Base-by-base conservation (phyloP, 2,888 invertebrate species). In the Drepanosiphum platanoidis region DNA sequence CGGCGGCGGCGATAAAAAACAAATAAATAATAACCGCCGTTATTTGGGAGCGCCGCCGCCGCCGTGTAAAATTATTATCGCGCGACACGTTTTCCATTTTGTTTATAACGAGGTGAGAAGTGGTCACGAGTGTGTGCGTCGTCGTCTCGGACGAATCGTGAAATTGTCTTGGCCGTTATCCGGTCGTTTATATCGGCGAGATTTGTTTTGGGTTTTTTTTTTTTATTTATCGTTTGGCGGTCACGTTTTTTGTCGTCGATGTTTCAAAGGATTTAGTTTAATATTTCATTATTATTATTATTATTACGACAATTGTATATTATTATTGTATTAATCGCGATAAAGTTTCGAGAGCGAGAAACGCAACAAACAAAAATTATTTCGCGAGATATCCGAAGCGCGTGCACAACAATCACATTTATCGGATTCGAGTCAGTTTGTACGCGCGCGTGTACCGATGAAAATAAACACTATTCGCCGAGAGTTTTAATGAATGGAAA, bases 381-480 rank as follows among this genome's bases (percentile, higher is more conserved):
- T 27, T n/a, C 18, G 11, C 0, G 9, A 36, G 18, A 61, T 30
- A 22, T 61, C 39, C 39, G 36, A 30, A 39, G 27, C 61, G 61
- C 39, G 61, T 39, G 27, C 61, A 64, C 61, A 39, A 18, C 61
- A 77, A 77, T 61, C 27, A 39, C 34, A 39, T 77, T 77, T 77
- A 39, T 39, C 32, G 9, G 8, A 64, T 64, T 64, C 64, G 11
- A 39, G 64, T 78, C 77, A 18, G 30, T 36, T 58, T 77, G 34
- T 22, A 77, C 18, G 18, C 42, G 30, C 22, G 52, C 22, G 22
- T 52, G 22, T 5, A 22, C 22, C 11, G 11, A 78, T 30, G 22
- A 66, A 42, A 30, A 42, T 42, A 66, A 66, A 78, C 78, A 66
- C 64, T 58, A 75, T 66, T 78, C 64, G 42, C 66, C 66, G n/a